Evolutionary conservation across 2,113 vertebrate genomes (phyloP).

Genomic region (Coptodon rendalli): DNA sequence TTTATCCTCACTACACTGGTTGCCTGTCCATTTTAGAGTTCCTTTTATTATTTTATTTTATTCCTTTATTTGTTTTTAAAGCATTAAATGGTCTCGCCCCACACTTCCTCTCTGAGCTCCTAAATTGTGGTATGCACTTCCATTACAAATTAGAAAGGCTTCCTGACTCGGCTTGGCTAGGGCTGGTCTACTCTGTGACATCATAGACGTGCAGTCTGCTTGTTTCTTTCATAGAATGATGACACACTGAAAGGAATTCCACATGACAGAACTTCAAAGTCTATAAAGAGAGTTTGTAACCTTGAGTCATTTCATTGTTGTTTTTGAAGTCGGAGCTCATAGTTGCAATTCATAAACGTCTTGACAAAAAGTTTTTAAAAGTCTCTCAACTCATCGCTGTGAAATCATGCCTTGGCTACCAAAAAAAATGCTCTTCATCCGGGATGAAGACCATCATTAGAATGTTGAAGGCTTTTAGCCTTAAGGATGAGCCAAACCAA

Average conservation of each 20-base stretch:
- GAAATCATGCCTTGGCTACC: no score
- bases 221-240: not conserved
- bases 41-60: no score
- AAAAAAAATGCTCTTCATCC: no score
- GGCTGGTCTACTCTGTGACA: not conserved
- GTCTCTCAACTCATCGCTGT: no score
- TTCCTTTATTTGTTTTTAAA: not conserved
- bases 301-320: not conserved
- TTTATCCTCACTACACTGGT: no score
- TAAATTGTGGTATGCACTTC: not conserved
- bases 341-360: no score
- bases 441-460: no score
- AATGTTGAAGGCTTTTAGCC: no score
- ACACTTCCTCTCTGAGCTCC: not conserved
- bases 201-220: not conserved
- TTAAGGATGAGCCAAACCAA: no score
- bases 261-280: not conserved
- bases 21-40: not conserved
- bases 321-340: not conserved
- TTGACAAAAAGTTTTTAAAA: not conserved
- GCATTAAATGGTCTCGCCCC: not conserved
- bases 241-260: not conserved
- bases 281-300: not conserved
- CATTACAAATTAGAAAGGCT: not conserved
- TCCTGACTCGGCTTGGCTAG: not conserved